Conservation (phyloP, 2,797 vertebrate genomes). For the Poecilia picta region DNA sequence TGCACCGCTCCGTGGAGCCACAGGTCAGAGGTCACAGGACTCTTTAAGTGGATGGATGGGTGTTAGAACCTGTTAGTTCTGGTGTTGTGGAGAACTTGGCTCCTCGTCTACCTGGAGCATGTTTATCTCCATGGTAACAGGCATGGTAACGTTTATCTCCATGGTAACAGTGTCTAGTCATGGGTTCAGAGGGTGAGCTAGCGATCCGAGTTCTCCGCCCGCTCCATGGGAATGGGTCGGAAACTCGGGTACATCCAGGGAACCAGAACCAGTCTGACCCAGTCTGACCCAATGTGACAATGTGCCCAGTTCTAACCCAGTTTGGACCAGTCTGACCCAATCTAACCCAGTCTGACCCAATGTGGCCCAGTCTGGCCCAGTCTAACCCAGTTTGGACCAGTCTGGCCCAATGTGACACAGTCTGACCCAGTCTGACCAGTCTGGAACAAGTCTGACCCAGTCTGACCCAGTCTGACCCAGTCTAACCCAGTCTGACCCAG, state of each 20-base stretch:
- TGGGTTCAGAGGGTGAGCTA: neutral
- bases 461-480: too few species aligned
- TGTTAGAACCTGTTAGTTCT: neutral
- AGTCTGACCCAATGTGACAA: too few species aligned
- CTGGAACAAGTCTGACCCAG: too few species aligned
- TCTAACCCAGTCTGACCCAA: too few species aligned
- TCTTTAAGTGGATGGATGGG: too few species aligned
- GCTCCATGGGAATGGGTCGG: neutral
- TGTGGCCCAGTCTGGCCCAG: too few species aligned
- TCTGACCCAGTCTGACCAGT: too few species aligned
- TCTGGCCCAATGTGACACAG: too few species aligned
- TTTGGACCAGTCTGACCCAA: too few species aligned
- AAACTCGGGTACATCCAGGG: neutral
- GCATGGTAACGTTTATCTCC: neutral
- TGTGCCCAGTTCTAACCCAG: too few species aligned
- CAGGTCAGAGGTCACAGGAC: conserved; percentile 81
- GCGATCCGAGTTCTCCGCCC: neutral
- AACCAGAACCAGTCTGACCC: neutral
- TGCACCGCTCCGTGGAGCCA: conserved; percentile 92
- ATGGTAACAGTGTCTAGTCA: neutral
- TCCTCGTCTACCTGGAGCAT: neutral
- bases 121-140: neutral
- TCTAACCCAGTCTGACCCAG: too few species aligned
- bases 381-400: too few species aligned
- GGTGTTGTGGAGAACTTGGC: neutral